phyloP scores from a whole-genome alignment of 2,797 vertebrate species.

The Lepus oiostolus region DNA sequence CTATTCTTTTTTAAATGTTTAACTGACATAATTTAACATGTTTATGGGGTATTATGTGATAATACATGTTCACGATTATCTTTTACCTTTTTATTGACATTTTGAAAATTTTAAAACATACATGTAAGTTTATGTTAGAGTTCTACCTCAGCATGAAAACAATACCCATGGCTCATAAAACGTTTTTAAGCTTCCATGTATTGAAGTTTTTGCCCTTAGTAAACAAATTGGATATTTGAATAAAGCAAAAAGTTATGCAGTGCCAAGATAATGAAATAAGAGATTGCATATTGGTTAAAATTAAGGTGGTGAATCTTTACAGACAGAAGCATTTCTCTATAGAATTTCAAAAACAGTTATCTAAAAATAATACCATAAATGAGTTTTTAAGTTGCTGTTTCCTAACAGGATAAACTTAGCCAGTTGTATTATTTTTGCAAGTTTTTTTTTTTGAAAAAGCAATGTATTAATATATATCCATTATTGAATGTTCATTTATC shows the following conservation, averaged over 20 bases:
- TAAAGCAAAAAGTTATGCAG: background rate
- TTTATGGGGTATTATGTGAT: no score
- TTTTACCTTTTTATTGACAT: background rate
- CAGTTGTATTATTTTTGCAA: background rate
- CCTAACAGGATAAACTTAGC: background rate
- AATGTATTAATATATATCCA: background rate
- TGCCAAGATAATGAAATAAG: background rate
- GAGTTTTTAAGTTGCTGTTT: background rate
- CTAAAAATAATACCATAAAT: background rate
- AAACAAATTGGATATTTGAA: background rate
- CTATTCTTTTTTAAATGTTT: no score
- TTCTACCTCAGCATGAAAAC: background rate
- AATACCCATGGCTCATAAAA: constrained; percentile 6
- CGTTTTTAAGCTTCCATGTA: background rate
- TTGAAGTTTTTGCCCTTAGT: background rate
- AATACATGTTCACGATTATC: no score
- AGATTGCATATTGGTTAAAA: background rate
- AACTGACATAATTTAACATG: no score
- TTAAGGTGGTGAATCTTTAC: background rate
- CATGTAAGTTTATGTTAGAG: background rate
- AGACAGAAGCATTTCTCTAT: background rate
- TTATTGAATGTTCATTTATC: background rate
- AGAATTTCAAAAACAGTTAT: background rate
- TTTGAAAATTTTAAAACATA: background rate
- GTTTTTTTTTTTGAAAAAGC: constrained; percentile 41